phyloP scores from a whole-genome alignment of 64 coral and sea anemone genomes.

The Cladopsammia gracilis region DNA sequence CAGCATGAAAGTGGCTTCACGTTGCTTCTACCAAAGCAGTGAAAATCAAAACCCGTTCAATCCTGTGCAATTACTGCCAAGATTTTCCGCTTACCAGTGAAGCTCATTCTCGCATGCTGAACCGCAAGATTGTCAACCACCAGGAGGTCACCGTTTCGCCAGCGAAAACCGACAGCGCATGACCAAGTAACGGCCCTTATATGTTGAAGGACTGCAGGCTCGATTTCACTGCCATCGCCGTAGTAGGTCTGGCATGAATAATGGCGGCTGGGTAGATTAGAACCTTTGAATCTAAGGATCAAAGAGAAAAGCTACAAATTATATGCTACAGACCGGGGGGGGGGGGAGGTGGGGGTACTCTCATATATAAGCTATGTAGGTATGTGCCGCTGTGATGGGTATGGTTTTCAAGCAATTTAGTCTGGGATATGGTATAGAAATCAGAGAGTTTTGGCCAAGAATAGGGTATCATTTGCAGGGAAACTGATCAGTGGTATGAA shows the following conservation, averaged over 20 bases:
- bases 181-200: constrained; percentile 68
- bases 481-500: too few species aligned
- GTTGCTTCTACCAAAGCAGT: too few species aligned
- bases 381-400: too few species aligned
- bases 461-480: too few species aligned
- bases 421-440: too few species aligned
- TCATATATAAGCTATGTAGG: too few species aligned
- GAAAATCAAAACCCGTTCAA: background rate
- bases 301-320: background rate
- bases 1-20: background rate
- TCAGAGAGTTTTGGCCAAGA: too few species aligned
- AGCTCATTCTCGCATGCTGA: constrained; percentile 83
- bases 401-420: too few species aligned
- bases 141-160: constrained; percentile 73
- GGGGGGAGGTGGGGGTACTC: too few species aligned
- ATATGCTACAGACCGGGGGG: background rate
- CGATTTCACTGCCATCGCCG: constrained; percentile 84
- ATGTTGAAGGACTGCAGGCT: constrained; percentile 80
- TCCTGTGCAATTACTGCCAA: constrained; percentile 4
- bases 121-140: constrained; percentile 74
- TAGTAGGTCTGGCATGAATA: constrained; percentile 48
- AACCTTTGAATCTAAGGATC: background rate
- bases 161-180: constrained; percentile 79
- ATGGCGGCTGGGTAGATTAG: background rate
- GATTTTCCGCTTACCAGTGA: constrained; percentile 72